Evolutionary conservation across 1,140 invertebrate genomes (phyloP).

Genomic region (Parapsyche elsis): DNA sequence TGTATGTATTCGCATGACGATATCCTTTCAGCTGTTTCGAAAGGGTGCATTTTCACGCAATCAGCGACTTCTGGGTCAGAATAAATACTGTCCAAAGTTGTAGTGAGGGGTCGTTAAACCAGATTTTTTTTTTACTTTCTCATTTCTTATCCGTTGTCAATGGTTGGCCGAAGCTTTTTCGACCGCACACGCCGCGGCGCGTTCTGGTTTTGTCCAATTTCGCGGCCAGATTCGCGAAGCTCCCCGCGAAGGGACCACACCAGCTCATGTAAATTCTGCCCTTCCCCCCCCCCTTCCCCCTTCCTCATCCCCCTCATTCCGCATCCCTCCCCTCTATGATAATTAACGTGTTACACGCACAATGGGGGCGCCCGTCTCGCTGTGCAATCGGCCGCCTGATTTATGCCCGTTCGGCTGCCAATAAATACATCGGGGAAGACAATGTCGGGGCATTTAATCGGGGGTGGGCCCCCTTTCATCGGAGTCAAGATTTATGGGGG

Average conservation of each 20-base stretch:
- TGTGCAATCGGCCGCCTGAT: conserved; percentile 41
- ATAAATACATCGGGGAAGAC: conserved; percentile 38
- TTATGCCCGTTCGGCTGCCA: conserved; percentile 41
- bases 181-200: neutral
- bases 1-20: no score
- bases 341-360: conserved; percentile 43
- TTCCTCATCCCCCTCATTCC: neutral
- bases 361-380: conserved; percentile 29
- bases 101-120: no score
- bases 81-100: no score
- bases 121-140: no score
- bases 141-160: no score
- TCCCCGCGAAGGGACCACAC: conserved; percentile 16
- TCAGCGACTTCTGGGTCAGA: no score
- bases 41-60: no score
- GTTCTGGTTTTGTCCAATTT: neutral
- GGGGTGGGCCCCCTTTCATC: conserved; percentile 42
- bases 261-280: conserved; percentile 27
- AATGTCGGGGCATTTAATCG: conserved; percentile 47
- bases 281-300: neutral
- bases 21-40: no score
- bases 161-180: neutral
- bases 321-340: conserved; percentile 18
- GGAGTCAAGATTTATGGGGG: conserved; percentile 51
- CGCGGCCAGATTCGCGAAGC: neutral